These are phyloP conservation scores for Calliphora vicina DNA, from an alignment of 1,140 invertebrate genomes.

Conservation along the genomic window DNA sequence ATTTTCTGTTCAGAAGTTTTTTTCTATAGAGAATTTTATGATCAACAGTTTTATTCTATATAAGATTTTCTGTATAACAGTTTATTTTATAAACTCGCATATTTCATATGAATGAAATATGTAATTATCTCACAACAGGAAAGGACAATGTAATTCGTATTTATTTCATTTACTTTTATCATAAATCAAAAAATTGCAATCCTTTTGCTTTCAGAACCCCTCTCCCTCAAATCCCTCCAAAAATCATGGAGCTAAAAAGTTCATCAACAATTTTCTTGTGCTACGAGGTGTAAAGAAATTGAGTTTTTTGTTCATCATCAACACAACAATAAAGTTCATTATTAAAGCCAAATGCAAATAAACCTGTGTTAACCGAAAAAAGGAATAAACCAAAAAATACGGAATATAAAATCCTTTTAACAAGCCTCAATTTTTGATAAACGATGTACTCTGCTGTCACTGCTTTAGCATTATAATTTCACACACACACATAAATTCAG, in stretches of 20 bases:
- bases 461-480: background rate
- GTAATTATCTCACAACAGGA: no score
- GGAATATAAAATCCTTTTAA: conserved; percentile 10
- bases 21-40: no score
- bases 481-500: no score
- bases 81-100: no score
- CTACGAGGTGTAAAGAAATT: conserved; percentile 18
- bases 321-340: conserved; percentile 30
- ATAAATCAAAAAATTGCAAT: background rate
- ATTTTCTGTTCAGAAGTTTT: no score
- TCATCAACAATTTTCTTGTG: conserved; percentile 24
- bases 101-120: no score
- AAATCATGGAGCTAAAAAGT: background rate
- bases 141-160: no score
- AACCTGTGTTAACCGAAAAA: background rate
- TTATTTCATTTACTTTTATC: background rate
- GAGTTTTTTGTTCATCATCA: background rate
- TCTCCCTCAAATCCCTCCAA: background rate
- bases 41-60: no score
- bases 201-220: background rate
- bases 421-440: conserved; percentile 29
- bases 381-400: background rate
- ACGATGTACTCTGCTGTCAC: background rate
- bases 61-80: no score
- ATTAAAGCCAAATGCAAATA: conserved; percentile 30